These are phyloP conservation scores for Lagorchestes hirsutus DNA, from an alignment of 2,797 vertebrate genomes.

Conservation along the genomic window DNA sequence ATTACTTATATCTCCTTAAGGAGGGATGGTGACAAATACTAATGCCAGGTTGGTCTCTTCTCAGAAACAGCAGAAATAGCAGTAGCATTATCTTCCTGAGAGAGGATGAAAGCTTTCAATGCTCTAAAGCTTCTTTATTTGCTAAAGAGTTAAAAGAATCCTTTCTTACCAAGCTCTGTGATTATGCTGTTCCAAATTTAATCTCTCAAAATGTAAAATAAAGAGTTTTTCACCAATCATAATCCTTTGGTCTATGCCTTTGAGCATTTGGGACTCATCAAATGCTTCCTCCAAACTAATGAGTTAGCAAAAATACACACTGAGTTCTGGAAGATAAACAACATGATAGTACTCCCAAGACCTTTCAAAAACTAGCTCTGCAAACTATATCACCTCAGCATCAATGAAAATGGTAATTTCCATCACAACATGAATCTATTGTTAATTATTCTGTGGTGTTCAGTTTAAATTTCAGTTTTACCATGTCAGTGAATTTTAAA, in stretches of 20 bases:
- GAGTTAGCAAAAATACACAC: constrained; percentile 69
- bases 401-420: constrained; percentile 78
- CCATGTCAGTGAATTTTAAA: constrained; percentile 65
- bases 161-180: neutral
- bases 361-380: constrained; percentile 60
- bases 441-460: constrained; percentile 70
- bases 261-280: constrained; percentile 56
- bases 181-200: constrained; percentile 48
- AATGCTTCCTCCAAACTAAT: constrained; percentile 68
- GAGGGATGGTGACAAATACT: neutral
- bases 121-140: constrained; percentile 33
- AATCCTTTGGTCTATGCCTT: constrained; percentile 58
- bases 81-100: neutral
- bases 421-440: constrained; percentile 64
- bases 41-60: constrained; percentile 23
- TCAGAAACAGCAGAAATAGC: constrained; percentile 9
- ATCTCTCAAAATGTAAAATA: constrained; percentile 7
- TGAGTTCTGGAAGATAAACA: constrained; percentile 66
- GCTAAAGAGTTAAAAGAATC: constrained; percentile 45
- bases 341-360: constrained; percentile 47
- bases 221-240: constrained; percentile 46
- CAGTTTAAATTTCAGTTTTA: constrained; percentile 55
- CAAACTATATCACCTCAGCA: constrained; percentile 60
- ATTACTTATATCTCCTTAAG: neutral
- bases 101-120: neutral